phyloP scores from a whole-genome alignment of 2,888 invertebrate species.

The Latrodectus elegans region DNA sequence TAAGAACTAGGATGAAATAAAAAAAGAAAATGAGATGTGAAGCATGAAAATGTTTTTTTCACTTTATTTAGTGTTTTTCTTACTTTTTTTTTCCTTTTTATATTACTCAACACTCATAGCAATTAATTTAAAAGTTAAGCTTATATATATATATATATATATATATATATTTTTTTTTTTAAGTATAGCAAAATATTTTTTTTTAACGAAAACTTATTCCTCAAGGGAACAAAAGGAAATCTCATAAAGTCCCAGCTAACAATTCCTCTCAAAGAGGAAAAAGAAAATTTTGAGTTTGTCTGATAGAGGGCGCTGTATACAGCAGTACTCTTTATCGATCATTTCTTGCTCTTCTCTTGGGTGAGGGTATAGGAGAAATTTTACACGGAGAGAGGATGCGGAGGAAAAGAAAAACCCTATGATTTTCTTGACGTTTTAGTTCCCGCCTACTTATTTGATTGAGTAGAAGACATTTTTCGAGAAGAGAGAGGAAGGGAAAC shows the following conservation, averaged over 20 bases:
- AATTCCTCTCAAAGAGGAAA: constrained; percentile 3
- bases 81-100: no score
- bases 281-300: constrained; percentile 43
- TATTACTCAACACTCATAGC: no score
- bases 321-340: constrained; percentile 46
- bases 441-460: constrained; percentile 53
- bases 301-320: constrained; percentile 46
- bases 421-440: constrained; percentile 59
- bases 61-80: no score
- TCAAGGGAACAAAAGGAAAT: no score
- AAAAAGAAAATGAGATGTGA: no score
- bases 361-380: constrained; percentile 14
- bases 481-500: not conserved
- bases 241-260: not conserved
- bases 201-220: no score
- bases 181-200: no score
- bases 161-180: no score
- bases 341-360: constrained; percentile 57
- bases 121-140: no score
- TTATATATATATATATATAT: no score
- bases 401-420: constrained; percentile 52
- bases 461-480: constrained; percentile 8
- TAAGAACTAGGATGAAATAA: no score
- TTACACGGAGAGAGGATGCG: constrained; percentile 14
- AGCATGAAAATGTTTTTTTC: no score